Evolutionary conservation across 2,888 invertebrate genomes (phyloP), one percentile per base, ranked within the genome.

Genomic region (Notocelia uddmanniana): DNA sequence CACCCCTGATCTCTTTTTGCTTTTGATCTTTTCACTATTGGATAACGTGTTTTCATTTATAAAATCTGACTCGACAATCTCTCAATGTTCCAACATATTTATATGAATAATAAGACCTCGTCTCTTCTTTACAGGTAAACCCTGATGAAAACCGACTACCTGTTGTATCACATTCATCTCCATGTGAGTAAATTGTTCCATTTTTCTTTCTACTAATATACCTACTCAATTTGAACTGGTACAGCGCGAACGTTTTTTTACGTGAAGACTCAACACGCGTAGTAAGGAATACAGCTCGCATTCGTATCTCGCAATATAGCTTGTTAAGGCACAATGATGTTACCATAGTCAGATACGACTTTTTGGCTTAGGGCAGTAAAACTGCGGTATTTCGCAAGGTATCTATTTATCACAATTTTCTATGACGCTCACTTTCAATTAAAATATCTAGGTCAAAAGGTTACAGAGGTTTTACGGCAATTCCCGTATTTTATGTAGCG

Each of bases 131-230:
- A 26, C 87, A 93, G 93, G 92, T 90, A 83, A 93, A 92, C 76
- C 90, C 92, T 63, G 93, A 93, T 74, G 93, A 93, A 77, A 93
- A 91, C 78, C 83, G 91, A 76, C 83, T 92, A 58, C 85, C 92
- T 63, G 86, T 92, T 68, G 84, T 92, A 75, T 92, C 93, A 45
- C 90, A 92, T 79, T 87, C 92, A 3, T 91, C 92, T 69, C 91
- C 91, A 69, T 89, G 93, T 93, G 85, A 92, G 93, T 91, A 63
- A 19, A 31, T 48, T 26, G 62, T 63, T 34, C 18, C 6, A 50
- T 63, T 48, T 54, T 54, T 34, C 15, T 19, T 15, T 23, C 21
- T n/a, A 45, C 3, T 59, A 34, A 31, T 10, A 19, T 37, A 21
- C 37, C 37, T 10, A 58, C 57, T 31, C n/a, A 31, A 31, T 31